phyloP scores from a whole-genome alignment of 2,888 invertebrate genomes.

The Campaea margaritaria region DNA sequence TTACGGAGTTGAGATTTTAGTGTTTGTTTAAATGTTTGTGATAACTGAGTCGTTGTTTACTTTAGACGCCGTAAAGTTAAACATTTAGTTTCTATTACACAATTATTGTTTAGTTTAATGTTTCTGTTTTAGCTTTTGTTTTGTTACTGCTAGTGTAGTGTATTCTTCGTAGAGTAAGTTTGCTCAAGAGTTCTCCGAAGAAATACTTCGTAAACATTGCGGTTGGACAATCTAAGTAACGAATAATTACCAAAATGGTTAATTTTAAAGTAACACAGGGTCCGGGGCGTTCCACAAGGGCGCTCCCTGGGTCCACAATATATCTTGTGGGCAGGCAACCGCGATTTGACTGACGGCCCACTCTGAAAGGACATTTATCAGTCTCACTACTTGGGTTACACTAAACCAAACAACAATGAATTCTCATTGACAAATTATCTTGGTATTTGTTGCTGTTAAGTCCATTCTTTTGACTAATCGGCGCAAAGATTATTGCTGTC shows the following conservation, averaged over 20 bases:
- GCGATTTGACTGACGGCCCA: conserved; percentile 84
- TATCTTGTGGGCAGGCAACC: conserved; percentile 84
- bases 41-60: neutral
- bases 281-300: conserved; percentile 71
- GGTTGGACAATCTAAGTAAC: conserved; percentile 45
- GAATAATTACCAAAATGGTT: conserved; percentile 68
- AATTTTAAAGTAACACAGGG: conserved; percentile 76
- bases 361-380: conserved; percentile 85
- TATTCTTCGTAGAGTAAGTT: too few relatives aligned
- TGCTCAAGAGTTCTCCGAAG: conserved; percentile 15
- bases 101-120: too few relatives aligned
- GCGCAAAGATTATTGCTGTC: conserved; percentile 28
- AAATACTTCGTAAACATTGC: conserved; percentile 30
- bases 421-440: conserved; percentile 84
- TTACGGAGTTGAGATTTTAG: conserved; percentile 12
- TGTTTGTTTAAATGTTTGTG: neutral
- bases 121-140: too few relatives aligned
- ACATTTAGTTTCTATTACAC: neutral
- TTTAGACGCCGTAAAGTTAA: too few relatives aligned
- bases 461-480: conserved; percentile 72
- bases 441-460: conserved; percentile 70
- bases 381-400: conserved; percentile 82
- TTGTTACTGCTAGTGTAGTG: too few relatives aligned
- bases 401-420: conserved; percentile 85
- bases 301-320: conserved; percentile 80